Evolutionary conservation across 2,888 invertebrate genomes (phyloP).

Genomic region (Xestia ashworthii): DNA sequence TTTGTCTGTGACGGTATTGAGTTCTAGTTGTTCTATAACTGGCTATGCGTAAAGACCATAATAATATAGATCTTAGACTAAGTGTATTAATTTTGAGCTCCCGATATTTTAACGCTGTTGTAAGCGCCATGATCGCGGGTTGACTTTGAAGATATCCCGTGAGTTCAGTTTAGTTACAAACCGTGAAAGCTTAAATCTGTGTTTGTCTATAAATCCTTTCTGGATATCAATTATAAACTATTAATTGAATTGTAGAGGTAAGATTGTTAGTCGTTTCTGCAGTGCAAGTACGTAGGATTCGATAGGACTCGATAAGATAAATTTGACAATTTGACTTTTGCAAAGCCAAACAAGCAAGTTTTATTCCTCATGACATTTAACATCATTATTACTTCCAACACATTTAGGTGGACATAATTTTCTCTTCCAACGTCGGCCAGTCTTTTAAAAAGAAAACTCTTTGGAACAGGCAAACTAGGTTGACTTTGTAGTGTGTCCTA

Average conservation of each 20-base stretch:
- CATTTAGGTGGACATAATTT: conserved; percentile 29
- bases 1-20: conserved; percentile 15
- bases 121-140: too few relatives aligned
- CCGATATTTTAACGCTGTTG: too few relatives aligned
- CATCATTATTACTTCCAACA: not conserved
- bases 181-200: too few relatives aligned
- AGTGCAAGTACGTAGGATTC: too few relatives aligned
- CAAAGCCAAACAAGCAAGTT: too few relatives aligned
- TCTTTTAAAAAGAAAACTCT: conserved; percentile 31
- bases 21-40: not conserved
- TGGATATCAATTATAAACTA: not conserved
- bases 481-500: conserved; percentile 52
- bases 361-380: not conserved
- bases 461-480: conserved; percentile 28
- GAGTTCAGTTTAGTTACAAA: too few relatives aligned
- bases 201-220: not conserved
- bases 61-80: not conserved
- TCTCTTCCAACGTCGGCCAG: conserved; percentile 2
- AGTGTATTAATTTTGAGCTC: too few relatives aligned
- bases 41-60: not conserved
- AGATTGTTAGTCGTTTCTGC: too few relatives aligned
- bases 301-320: too few relatives aligned
- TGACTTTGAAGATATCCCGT: too few relatives aligned
- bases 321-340: too few relatives aligned
- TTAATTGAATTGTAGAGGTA: not conserved